Evolutionary conservation across 2,113 vertebrate species (phyloP), one percentile per base, ranked within the genome.

Genomic region (Mesocricetus auratus): DNA sequence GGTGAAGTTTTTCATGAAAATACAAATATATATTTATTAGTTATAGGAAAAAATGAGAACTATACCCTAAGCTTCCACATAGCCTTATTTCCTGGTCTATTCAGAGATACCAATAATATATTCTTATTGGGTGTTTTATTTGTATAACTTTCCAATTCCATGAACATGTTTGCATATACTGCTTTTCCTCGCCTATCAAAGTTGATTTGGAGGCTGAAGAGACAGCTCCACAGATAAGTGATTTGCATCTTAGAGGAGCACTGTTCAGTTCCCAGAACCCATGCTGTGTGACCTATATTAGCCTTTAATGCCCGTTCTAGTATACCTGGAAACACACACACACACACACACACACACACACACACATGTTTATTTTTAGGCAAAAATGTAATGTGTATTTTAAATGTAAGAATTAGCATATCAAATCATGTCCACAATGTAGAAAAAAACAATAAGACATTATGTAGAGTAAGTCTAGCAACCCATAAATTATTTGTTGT

Each of bases 11-110:
- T 42, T 89, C 42, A 68, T 50, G 8, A 31, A 50, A 47, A 24
- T 13, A 68, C 2, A 5, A 71, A 79, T 2, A 53, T 71, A 56
- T 83, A 58, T 92, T 89, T 93, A 73, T 74, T 31, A 89, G 12
- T 39, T 97, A 53, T 0, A 66, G 50, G 26, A 68, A 85, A 93
- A 85, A 91, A 97, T 53, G 45, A 94, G 16, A 89, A 81, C n/a
- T 31, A 45, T 2, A 60, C 2, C 47, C 21, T 31, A 58, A 8
- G 0, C 60, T 42, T 6, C 19, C 24, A 83, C 0, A 33, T n/a
- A 62, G 16, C 22, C 60, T 1, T 69, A 71, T 33, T 33, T 78
- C 77, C 16, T 33, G n/a, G 56, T 91, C 8, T 94, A 36, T 75
- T 93, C 21, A 91, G 68, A 89, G 53, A 78, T 81, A 31, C 21